A percentile compares a stretch with the other conserved stretches of the same genome.
Evolutionary conservation across 2,888 invertebrate genomes (phyloP).

Genomic region (Volucella inflata): DNA sequence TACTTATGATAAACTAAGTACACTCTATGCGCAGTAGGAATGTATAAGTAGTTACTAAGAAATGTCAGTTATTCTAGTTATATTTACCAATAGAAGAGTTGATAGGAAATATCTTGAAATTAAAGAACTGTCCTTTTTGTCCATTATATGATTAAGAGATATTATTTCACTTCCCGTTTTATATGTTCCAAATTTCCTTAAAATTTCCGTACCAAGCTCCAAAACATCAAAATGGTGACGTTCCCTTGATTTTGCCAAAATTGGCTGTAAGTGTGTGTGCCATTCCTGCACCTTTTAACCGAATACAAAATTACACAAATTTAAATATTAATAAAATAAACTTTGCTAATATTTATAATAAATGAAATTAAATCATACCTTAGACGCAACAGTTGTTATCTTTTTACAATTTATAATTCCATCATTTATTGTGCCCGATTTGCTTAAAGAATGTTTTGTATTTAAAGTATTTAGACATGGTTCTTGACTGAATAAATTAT

Average conservation of each 20-base stretch:
- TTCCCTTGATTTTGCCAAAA: conserved; percentile 80
- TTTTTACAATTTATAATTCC: no score
- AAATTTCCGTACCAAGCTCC: conserved; percentile 80
- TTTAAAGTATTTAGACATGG: neutral
- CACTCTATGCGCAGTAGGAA: no score
- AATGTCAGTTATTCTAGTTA: no score
- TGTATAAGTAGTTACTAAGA: no score
- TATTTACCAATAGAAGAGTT: conserved; percentile 79
- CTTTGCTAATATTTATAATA: conserved; percentile 44
- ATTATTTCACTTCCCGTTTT: conserved; percentile 38
- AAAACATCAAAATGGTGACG: conserved; percentile 82
- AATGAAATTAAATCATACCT: neutral
- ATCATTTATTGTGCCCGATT: no score
- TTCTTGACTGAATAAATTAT: neutral
- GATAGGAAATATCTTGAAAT: conserved; percentile 81
- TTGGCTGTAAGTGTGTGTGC: conserved; percentile 81
- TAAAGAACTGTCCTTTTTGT: conserved; percentile 78
- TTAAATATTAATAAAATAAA: conserved; percentile 13
- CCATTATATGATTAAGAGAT: conserved; percentile 79
- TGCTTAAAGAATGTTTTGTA: neutral
- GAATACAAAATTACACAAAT: conserved; percentile 14
- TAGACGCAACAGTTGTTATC: no score
- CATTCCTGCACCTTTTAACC: conserved; percentile 80
- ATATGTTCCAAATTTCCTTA: conserved; percentile 77
- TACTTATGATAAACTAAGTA: no score